Evolutionary conservation across 2,797 vertebrate genomes (phyloP).

Genomic region (Myotis pilosus): DNA sequence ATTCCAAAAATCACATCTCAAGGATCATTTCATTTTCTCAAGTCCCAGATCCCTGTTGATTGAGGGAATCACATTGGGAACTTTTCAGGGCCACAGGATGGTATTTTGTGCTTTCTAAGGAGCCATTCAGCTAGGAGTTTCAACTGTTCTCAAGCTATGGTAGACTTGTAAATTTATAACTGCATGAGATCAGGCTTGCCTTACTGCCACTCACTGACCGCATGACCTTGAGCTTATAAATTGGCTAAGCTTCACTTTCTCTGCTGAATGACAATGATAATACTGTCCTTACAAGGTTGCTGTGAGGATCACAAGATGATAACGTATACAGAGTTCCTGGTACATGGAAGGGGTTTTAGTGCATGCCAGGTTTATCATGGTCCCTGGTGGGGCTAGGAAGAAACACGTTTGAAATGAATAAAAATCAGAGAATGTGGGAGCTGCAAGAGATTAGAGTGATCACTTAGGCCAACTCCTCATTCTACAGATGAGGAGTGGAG

Average conservation of each 20-base stretch:
- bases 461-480: neutral
- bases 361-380: neutral
- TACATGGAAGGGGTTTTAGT: neutral
- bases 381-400: neutral
- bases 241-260: neutral
- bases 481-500: neutral
- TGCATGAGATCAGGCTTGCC: neutral
- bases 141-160: neutral
- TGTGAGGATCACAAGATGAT: neutral
- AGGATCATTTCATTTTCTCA: conserved; percentile 41
- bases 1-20: conserved; percentile 60
- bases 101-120: conserved; percentile 58
- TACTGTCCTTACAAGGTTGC: neutral
- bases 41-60: conserved; percentile 28
- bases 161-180: conserved; percentile 37
- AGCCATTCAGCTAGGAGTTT: neutral
- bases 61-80: conserved; percentile 55
- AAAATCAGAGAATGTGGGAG: neutral
- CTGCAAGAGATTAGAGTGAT: neutral
- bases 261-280: neutral
- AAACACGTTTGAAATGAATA: conserved; percentile 2
- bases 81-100: neutral
- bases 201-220: neutral
- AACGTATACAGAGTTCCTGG: neutral
- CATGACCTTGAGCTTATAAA: neutral